Conservation (phyloP, 2,888 invertebrate genomes). For the Xestia xanthographa region DNA sequence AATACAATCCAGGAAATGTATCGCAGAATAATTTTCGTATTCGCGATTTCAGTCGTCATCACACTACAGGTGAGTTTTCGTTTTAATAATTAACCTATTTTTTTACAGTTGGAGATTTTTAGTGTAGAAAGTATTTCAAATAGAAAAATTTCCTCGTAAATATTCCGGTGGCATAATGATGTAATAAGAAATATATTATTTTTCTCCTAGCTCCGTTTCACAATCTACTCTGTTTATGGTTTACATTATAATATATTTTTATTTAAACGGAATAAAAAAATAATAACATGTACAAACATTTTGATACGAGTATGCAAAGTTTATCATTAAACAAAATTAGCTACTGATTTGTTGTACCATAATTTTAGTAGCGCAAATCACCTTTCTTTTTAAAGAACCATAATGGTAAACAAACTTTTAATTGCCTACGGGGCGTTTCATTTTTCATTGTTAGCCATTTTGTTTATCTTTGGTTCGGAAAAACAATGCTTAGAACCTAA, state of each 20-base stretch:
- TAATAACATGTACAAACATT: not conserved
- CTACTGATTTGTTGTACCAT: not conserved
- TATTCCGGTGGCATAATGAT: conserved; percentile 2
- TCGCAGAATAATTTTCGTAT: conserved; percentile 78
- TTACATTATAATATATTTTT: not conserved
- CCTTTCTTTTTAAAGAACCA: not conserved
- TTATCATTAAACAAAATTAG: not conserved
- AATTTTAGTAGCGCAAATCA: not conserved
- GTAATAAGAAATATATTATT: not conserved
- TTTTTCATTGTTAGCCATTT: conserved; percentile 43
- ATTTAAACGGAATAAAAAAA: not conserved
- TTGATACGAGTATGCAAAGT: not conserved
- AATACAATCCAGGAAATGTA: conserved; percentile 79
- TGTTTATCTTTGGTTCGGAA: conserved; percentile 45
- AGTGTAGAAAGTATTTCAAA: not conserved
- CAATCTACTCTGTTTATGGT: not conserved
- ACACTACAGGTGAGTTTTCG: conserved; percentile 81
- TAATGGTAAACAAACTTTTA: conserved; percentile 26
- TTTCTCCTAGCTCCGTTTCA: not conserved
- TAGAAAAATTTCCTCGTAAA: not conserved
- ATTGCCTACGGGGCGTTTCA: conserved; percentile 21
- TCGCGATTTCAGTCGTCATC: conserved; percentile 76
- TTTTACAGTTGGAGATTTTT: not conserved
- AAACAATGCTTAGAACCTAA: conserved; percentile 29
- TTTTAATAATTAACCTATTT: not conserved